Evolutionary conservation across 37 sponge, comb jelly and placozoan species (phyloP), one percentile per base, ranked within the genome.

Genomic region (Chondrilla cf. caribensis): DNA sequence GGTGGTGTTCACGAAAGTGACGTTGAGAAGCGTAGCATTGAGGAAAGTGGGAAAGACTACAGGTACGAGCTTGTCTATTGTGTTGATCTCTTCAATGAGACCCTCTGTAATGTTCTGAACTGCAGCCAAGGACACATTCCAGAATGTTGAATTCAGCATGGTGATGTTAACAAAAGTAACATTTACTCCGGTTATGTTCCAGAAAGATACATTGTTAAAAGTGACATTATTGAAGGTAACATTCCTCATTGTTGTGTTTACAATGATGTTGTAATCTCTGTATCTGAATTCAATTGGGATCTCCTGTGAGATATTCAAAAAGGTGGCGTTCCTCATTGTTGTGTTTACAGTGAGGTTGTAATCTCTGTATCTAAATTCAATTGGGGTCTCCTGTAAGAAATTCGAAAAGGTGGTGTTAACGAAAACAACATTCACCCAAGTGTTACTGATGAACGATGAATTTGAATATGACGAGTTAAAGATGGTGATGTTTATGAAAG

Each of bases 151-250:
- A 37, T 73, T 73, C 76, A 40, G 24, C 76, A 73, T 73, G 1
- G 76, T 73, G 44, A 73, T 73, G 76, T 73, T 73, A 42, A 73
- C 44, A 6, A 73, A 73, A 9, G 41, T 39, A 2, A 73, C 76
- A 25, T 73, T 73, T 4, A 43, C 9, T 1, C 76, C 76, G 7
- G 76, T 73, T 2, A 25, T 3, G 7, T 73, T 73, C 43, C 36
- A 41, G 36, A 73, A 73, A 19, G 76, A 73, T 11, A 73, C 41
- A 37, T 73, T 73, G 36, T 73, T 73, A 8, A 73, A 42, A 0
- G 76, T 73, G 44, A 43, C 76, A 40, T 73, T 73, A 25, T 73
- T 73, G 41, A 73, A 73, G 3, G 44, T 73, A 43, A 73, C 76
- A 73, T 43, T 43, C n/a, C 39, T 15, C 14, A 73, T 31, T 21